Base-by-base conservation (phyloP, 2,797 vertebrate species). In the Taeniopygia guttata region DNA sequence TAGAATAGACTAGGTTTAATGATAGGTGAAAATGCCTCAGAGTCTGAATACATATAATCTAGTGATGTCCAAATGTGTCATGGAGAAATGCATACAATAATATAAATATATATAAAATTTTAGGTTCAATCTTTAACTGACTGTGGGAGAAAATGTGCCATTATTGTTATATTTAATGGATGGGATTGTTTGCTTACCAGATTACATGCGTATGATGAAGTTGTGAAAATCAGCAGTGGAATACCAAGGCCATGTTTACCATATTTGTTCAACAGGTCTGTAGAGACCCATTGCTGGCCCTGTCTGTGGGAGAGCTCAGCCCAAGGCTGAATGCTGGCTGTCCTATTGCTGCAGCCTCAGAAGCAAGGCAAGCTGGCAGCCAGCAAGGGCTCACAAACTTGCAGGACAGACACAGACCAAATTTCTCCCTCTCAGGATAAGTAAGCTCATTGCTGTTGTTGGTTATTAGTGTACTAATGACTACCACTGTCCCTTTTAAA, bases 41-140 rank as follows among this genome's bases (percentile, higher is more conserved):
- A 29, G 7, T 25, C 27, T 62, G 25, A 74, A 40, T 49, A 36
- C 11, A 18, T 29, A 30, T 81, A 56, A 45, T 7, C 27, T 29
- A 51, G 16, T 2, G 1, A 38, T 2, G 0, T 23, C 22, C 23
- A 52, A 48, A 52, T 5, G 10, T 32, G 22, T 59, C 16, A 52
- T 21, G 13, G 14, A 60, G 74, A 76, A 68, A 64, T 23, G 22
- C 2, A 68, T 12, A 25, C 14, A 52, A 52, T 19, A 66, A 32
- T 10, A 63, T 5, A 78, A 74, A 56, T 19, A 22, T 2, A 69
- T 36, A 52, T 48, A 32, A 74, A 59, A 6, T 55, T 40, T 52
- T 56, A 67, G 67, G 32, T 73, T 77, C 59, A 20, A 20, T 54
- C 7, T 77, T 69, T 36, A 40, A 34, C 20, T 16, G 13, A 45